Evolutionary conservation across 2,797 vertebrate genomes (phyloP).

Genomic region (Orientallactaga sibirica): DNA sequence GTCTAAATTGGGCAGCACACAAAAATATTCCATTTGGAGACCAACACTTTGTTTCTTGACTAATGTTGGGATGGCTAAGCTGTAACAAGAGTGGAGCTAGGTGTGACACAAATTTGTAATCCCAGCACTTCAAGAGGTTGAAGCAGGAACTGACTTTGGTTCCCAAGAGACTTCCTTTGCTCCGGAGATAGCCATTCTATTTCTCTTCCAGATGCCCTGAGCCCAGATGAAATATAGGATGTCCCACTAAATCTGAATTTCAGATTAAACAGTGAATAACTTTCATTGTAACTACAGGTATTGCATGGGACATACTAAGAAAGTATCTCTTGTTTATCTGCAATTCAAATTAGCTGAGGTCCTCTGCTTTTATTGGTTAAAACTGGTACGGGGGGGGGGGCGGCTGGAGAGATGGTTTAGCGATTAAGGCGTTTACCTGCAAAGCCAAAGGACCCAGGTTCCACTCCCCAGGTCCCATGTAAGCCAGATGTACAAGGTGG

Average conservation of each 20-base stretch:
- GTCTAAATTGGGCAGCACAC: neutral
- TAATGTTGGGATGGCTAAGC: neutral
- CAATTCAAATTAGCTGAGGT: no score
- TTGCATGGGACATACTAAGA: neutral
- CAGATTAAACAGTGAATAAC: neutral
- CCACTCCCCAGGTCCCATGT: no score
- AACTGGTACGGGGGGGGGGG: no score
- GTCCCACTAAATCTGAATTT: slow-evolving; percentile 29
- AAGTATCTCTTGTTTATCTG: neutral
- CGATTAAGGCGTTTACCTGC: no score
- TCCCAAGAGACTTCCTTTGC: neutral
- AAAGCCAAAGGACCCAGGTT: no score
- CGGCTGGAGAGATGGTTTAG: no score
- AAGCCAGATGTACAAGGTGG: no score
- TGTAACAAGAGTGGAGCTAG: neutral
- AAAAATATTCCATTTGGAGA: neutral
- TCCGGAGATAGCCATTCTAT: neutral
- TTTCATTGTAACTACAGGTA: neutral
- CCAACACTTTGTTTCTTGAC: neutral
- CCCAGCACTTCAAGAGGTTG: neutral
- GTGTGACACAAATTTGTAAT: neutral
- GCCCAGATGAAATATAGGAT: neutral
- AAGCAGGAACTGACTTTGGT: neutral
- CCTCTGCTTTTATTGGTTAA: no score
- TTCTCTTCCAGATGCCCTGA: neutral